Percentiles rank a stretch among this genome's conserved stretches.
Conservation (phyloP, 2,888 invertebrate genomes). For the Phoenoteleia sp. region DNA sequence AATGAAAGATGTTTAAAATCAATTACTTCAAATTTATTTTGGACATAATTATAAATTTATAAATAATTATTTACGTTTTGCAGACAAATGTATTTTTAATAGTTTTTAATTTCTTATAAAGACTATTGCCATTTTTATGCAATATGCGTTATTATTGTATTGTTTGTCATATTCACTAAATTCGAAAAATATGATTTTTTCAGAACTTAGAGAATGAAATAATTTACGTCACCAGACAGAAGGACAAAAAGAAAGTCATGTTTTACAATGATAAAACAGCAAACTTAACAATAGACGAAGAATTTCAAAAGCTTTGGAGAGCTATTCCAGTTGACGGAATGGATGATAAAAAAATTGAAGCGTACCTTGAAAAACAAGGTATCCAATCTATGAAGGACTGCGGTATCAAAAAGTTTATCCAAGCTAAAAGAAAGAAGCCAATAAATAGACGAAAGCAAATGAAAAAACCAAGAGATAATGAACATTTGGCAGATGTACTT, state of each 20-base stretch:
- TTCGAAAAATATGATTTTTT: conserved; percentile 19
- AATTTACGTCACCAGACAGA: conserved; percentile 93
- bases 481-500: conserved; percentile 50
- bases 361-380: conserved; percentile 98
- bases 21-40: too few relatives aligned
- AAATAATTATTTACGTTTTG: too few relatives aligned
- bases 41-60: too few relatives aligned
- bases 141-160: too few relatives aligned
- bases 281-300: conserved; percentile 95
- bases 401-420: conserved; percentile 87
- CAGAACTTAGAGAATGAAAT: conserved; percentile 91
- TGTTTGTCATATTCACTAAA: neutral
- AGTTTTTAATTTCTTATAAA: too few relatives aligned
- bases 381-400: conserved; percentile 99
- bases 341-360: conserved; percentile 99
- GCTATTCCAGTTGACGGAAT: conserved; percentile 98
- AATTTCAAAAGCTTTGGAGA: conserved; percentile 98
- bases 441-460: conserved; percentile 25
- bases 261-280: conserved; percentile 98
- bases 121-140: too few relatives aligned
- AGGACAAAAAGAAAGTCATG: conserved; percentile 98
- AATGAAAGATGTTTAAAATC: too few relatives aligned
- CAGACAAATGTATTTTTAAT: too few relatives aligned
- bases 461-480: conserved; percentile 49
- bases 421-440: conserved; percentile 43